Conservation (phyloP, 1,140 invertebrate species). For the Diuraphis noxia region DNA sequence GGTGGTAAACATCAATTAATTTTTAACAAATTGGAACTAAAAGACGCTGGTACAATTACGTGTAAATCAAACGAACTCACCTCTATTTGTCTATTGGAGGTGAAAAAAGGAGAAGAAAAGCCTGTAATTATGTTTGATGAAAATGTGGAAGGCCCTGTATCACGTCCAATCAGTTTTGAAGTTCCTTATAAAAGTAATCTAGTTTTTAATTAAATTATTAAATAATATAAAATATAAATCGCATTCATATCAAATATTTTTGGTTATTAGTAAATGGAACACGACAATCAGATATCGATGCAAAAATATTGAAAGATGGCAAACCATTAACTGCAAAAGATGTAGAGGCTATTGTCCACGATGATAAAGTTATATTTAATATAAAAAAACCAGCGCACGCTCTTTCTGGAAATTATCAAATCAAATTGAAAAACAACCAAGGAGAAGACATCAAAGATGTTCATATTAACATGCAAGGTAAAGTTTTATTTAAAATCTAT, state of each 20-base stretch:
- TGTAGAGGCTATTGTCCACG: constrained; percentile 83
- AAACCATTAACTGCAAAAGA: constrained; percentile 84
- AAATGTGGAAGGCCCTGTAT: constrained; percentile 78
- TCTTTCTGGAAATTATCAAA: constrained; percentile 79
- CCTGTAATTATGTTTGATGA: constrained; percentile 80
- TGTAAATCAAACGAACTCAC: constrained; percentile 81
- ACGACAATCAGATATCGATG: constrained; percentile 81
- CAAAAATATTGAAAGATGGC: constrained; percentile 86
- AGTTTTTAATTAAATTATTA: background rate
- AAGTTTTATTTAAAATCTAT: constrained; percentile 24
- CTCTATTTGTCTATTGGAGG: constrained; percentile 78
- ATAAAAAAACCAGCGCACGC: constrained; percentile 85
- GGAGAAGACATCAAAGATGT: constrained; percentile 85
- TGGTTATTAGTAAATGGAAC: constrained; percentile 75
- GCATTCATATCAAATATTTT: background rate
- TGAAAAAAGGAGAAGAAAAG: constrained; percentile 82
- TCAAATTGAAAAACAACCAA: constrained; percentile 83
- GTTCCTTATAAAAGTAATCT: constrained; percentile 87
- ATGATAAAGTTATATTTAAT: constrained; percentile 86
- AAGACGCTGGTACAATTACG: constrained; percentile 82
- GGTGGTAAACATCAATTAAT: constrained; percentile 89
- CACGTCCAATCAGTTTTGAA: constrained; percentile 78
- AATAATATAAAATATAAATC: constrained; percentile 3
- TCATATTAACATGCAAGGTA: constrained; percentile 82
- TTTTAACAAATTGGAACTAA: constrained; percentile 80